Conservation (phyloP, 2,797 vertebrate genomes). For the Antennarius maculatus region DNA sequence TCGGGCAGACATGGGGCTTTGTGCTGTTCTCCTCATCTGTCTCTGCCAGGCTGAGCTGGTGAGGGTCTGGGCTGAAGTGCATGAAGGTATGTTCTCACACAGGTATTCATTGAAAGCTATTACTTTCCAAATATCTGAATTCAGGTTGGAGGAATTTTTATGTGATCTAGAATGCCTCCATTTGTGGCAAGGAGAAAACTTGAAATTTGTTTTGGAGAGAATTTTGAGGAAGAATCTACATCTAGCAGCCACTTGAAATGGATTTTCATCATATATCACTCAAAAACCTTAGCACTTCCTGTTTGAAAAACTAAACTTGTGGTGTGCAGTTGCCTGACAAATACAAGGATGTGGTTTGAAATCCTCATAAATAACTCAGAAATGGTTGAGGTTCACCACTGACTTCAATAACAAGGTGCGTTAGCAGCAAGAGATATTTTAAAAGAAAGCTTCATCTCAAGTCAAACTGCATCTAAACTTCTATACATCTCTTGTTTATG, state of each 20-base stretch:
- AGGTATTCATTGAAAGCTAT: conserved; percentile 24
- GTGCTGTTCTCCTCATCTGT: conserved; percentile 82
- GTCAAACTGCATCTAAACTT: conserved; percentile 4
- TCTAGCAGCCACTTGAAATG: conserved; percentile 40
- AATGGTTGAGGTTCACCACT: conserved; percentile 23
- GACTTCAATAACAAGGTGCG: not conserved
- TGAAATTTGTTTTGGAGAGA: not conserved
- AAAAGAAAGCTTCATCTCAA: conserved; percentile 2
- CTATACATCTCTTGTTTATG: conserved; percentile 16
- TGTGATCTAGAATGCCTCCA: conserved; percentile 25
- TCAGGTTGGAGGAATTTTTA: conserved; percentile 1
- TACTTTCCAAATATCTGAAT: conserved; percentile 6
- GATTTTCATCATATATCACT: conserved; percentile 18
- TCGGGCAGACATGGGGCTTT: conserved; percentile 81
- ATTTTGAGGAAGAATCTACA: conserved; percentile 2
- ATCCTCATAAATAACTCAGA: conserved; percentile 13
- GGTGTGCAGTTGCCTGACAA: conserved; percentile 26
- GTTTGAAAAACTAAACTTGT: conserved; percentile 8
- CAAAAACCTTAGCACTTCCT: conserved; percentile 15
- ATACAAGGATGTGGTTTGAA: conserved; percentile 8
- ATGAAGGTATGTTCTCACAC: conserved; percentile 76
- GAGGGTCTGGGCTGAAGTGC: conserved; percentile 76
- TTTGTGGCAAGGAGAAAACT: conserved; percentile 7
- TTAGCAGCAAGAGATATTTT: conserved; percentile 3
- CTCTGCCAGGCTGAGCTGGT: conserved; percentile 83